A percentile compares a stretch with the other conserved stretches of the same genome.
Evolutionary conservation across 2,888 invertebrate genomes (phyloP).

Genomic region (Cheilosia scutellata): DNA sequence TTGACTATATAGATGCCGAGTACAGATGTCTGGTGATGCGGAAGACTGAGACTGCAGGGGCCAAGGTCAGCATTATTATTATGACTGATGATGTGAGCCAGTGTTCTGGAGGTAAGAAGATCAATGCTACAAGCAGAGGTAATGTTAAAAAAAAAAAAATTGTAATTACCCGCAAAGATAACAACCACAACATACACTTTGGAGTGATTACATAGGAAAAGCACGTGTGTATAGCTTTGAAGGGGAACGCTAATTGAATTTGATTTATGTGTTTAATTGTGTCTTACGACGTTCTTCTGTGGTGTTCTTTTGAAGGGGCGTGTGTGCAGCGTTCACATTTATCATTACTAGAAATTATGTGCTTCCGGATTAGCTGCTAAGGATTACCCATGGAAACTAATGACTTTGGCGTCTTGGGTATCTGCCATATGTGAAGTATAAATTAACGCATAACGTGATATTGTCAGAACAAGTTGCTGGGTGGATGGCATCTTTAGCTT

Average conservation of each 20-base stretch:
- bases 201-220: conserved; percentile 37
- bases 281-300: conserved; percentile 16
- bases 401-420: background rate
- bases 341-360: background rate
- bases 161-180: conserved; percentile 14
- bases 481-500: too few species aligned
- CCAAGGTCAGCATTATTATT: conserved; percentile 43
- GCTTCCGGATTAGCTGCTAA: conserved; percentile 8
- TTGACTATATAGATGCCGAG: conserved; percentile 14
- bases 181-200: conserved; percentile 28
- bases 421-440: background rate
- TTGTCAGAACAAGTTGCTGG: too few species aligned
- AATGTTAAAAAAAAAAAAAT: conserved; percentile 13
- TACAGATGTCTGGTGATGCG: conserved; percentile 39
- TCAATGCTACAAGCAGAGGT: conserved; percentile 19
- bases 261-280: conserved; percentile 63
- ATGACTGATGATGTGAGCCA: conserved; percentile 25
- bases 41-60: conserved; percentile 53
- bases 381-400: conserved; percentile 1
- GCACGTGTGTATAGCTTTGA: conserved; percentile 24
- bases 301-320: background rate
- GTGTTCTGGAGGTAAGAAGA: conserved; percentile 1
- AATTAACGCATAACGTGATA: background rate
- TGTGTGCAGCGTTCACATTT: background rate
- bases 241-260: conserved; percentile 38